Evolutionary conservation across 2,888 invertebrate species (phyloP), one percentile per base, ranked within the genome.

Genomic region (Physocephala rufipes): DNA sequence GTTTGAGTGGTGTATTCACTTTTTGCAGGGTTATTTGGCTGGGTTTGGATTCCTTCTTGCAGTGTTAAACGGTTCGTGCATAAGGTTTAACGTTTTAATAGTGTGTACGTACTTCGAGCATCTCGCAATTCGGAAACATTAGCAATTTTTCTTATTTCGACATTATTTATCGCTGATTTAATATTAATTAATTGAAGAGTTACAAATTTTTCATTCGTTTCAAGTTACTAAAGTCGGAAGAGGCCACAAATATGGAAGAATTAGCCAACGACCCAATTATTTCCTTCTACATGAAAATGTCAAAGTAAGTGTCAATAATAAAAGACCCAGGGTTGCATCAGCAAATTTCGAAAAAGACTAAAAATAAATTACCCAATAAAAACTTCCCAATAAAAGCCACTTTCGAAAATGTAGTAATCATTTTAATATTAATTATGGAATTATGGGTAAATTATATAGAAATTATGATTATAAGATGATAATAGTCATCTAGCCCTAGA

Each of bases 231-330:
- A 59, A 59, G 26, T 9, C 13, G 26, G 16, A 15, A n/a, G 26
- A 9, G n/a, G n/a, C 16, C 30, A 24, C 19, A 49, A 66, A 53
- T 1, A 74, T 74, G 71, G 74, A 73, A 3, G 61, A 68, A 9
- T 49, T 74, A 43, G 15, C 62, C 2, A 47, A 15, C 7, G 77
- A 77, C 69, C 71, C 75, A 1, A 62, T 77, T 43, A 71, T 77
- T 47, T n/a, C 26, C 16, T 74, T 59, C 49, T 77, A 76, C 67
- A 19, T 71, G 43, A 70, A 74, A 49, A 67, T 76, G 67, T 62
- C 74, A 16, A 30, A 53, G 76, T 76, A 24, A 73, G 74, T 68
- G 62, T 59, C 47, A 49, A 64, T 36, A 5, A 36, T 24, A 64
- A 36, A 51, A 58, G 24, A 45, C n/a, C 26, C 63, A 63, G 59